These are phyloP conservation scores for Ciona savignyi DNA, from an alignment of 23 tunicate genomes.

Conservation along the genomic window DNA sequence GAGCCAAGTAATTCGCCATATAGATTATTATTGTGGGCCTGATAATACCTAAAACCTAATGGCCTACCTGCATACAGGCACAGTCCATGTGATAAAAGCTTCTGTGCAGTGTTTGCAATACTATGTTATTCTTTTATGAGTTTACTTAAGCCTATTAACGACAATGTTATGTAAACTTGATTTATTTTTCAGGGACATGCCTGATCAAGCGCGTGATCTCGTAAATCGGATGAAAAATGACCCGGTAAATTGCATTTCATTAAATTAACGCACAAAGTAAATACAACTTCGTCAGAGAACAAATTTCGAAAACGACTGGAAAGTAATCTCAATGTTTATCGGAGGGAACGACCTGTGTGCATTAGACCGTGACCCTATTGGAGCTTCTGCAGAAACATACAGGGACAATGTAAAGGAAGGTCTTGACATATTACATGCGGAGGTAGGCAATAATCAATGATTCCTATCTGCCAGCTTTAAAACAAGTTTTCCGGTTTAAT, in stretches of 20 bases:
- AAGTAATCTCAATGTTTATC: slow-evolving; percentile 70
- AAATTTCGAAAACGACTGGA: slow-evolving; percentile 70
- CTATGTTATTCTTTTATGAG: too few species aligned
- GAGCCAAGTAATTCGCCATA: slow-evolving; percentile 41
- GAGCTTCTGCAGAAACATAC: slow-evolving; percentile 46
- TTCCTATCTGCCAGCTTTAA: too few species aligned
- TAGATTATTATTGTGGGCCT: neutral
- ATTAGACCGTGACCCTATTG: slow-evolving; percentile 39
- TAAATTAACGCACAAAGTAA: neutral
- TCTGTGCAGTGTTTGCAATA: too few species aligned
- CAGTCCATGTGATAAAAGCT: too few species aligned
- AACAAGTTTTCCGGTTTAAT: too few species aligned
- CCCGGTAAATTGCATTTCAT: slow-evolving; percentile 12
- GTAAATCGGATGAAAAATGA: slow-evolving; percentile 31
- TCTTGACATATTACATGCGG: slow-evolving; percentile 62
- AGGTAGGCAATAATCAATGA: too few species aligned
- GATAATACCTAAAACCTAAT: too few species aligned
- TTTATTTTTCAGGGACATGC: slow-evolving; percentile 52
- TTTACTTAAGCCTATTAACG: too few species aligned
- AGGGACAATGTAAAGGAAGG: slow-evolving; percentile 41
- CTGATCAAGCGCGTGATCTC: slow-evolving; percentile 39
- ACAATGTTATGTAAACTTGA: too few species aligned
- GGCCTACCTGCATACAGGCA: too few species aligned
- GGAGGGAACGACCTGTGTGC: slow-evolving; percentile 91
- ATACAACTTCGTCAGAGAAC: too few species aligned